Base-by-base conservation (phyloP, 2,888 invertebrate genomes). In the Agonopterix heracliana region DNA sequence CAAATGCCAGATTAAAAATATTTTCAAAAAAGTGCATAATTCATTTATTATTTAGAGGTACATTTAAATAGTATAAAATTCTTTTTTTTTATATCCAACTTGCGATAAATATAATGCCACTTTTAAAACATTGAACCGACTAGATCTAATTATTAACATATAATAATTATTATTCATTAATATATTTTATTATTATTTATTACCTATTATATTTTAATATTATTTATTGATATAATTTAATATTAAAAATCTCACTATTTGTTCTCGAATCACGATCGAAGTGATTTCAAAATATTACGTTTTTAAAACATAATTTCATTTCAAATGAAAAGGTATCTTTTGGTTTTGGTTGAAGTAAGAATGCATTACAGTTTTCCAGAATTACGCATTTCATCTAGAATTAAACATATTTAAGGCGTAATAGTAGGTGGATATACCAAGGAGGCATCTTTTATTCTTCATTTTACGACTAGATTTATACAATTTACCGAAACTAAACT, bases 191-290 rank as follows among this genome's bases (percentile, higher is more conserved):
- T 51, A 50, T 41, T 48, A 48, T 45, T 54, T 60, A 60, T 54
- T 56, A 52, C 54, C 59, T 60, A 55, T n/a, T n/a, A n/a, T n/a
- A n/a, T n/a, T n/a, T n/a, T n/a, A 59, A 60, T 64, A 52, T 57
- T 40, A 17, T 10, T 54, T 53, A 54, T 59, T 60, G 55, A 14
- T 14, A 26, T 26, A 26, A 26, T 26, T 26, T 26, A 59, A 60
- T 64, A 63, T 68, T 65, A 66, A 78, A 79, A 80, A 80, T 81
- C 79, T 82, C 81, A 81, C 82, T 82, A 80, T 76, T 64, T 53
- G 54, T 64, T 70, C 68, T 65, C 69, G 57, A 55, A 64, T 51
- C 65, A 66, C 61, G 55, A 48, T 53, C 57, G 41, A 34, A 34
- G 34, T 44, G 36, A 13, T 44, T 44, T 44, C 5, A 34, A 38